phyloP scores from a whole-genome alignment of 1,140 invertebrate genomes.

The Lycorma delicatula region DNA sequence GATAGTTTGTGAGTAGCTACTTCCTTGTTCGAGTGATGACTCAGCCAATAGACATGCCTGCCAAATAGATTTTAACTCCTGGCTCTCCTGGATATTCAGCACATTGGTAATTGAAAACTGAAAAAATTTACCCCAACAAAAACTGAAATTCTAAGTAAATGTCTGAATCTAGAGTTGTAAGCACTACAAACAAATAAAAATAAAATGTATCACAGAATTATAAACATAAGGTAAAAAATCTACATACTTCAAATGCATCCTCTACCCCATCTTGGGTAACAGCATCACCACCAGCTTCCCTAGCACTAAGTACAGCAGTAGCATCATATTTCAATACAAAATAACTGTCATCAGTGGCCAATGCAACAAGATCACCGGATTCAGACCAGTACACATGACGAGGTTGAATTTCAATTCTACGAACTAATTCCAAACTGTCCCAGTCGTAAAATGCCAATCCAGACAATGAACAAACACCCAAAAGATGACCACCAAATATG shows the following conservation, averaged over 20 bases:
- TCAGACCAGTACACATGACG: conserved; percentile 96
- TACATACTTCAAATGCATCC: conserved; percentile 89
- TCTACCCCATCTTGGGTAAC: conserved; percentile 91
- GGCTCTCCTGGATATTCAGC: too few species aligned
- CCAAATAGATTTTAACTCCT: too few species aligned
- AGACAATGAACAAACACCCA: conserved; percentile 89
- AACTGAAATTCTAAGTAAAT: too few species aligned
- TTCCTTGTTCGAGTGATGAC: too few species aligned
- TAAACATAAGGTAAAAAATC: too few species aligned
- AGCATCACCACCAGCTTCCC: conserved; percentile 21
- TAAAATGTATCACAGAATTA: too few species aligned
- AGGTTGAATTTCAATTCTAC: conserved; percentile 92
- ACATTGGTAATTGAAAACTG: too few species aligned
- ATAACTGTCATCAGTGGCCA: conserved; percentile 93
- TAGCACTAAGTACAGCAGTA: conserved; percentile 55
- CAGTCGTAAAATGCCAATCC: conserved; percentile 96
- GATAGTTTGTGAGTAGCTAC: too few species aligned
- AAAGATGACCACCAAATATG: conserved; percentile 90
- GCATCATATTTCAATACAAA: conserved; percentile 88
- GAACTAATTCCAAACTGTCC: conserved; percentile 85
- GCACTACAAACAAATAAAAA: too few species aligned
- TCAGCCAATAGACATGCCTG: too few species aligned
- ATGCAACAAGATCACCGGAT: conserved; percentile 85
- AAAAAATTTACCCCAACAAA: too few species aligned
- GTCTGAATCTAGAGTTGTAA: too few species aligned